Conservation (phyloP, 2,797 vertebrate genomes). For the Brachyalestes nurse region DNA sequence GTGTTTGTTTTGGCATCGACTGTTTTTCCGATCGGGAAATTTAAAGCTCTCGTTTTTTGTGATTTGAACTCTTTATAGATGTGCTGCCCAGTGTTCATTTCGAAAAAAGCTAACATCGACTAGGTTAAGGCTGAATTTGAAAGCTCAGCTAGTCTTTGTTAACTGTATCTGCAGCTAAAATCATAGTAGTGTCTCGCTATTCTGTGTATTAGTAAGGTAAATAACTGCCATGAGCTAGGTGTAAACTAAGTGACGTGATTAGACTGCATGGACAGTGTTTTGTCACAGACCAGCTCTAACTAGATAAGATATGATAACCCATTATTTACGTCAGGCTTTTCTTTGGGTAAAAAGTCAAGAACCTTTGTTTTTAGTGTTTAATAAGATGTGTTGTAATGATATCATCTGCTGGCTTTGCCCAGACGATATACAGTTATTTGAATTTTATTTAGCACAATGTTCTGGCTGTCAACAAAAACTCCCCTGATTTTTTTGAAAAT, state of each 20-base stretch:
- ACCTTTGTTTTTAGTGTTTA: neutral
- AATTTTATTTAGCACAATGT: neutral
- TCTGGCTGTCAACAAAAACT: neutral
- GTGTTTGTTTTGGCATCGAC: neutral
- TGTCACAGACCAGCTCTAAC: neutral
- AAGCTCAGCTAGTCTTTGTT: neutral
- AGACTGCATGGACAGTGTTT: no score
- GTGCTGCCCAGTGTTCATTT: neutral
- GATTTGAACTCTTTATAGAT: neutral
- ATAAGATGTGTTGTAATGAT: neutral
- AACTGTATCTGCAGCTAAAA: neutral
- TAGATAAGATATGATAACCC: no score
- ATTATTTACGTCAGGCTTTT: neutral
- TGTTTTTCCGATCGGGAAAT: neutral
- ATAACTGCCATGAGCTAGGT: neutral
- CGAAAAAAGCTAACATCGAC: neutral
- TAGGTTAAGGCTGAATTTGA: neutral
- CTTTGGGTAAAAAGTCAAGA: neutral
- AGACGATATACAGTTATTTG: neutral
- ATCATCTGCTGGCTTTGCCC: neutral
- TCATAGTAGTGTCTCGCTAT: no score
- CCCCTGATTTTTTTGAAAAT: no score
- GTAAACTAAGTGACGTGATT: neutral
- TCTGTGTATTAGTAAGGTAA: neutral
- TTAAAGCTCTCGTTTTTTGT: neutral